phyloP scores from a whole-genome alignment of 2,888 invertebrate genomes.

The Orchesella flavescens region DNA sequence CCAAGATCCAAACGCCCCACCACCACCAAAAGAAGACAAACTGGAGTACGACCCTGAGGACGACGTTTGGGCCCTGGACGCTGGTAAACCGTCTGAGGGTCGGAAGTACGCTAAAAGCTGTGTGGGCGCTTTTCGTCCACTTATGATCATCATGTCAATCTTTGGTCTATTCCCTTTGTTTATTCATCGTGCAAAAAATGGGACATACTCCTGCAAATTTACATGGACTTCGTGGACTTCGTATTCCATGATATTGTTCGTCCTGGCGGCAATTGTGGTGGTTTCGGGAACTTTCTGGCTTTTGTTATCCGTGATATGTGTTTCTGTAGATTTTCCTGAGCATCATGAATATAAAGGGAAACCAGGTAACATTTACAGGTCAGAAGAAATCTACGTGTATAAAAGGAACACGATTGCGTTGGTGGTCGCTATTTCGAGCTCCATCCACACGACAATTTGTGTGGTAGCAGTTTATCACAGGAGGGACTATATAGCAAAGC shows the following conservation, averaged over 20 bases:
- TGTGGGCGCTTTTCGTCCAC: slow-evolving; percentile 27
- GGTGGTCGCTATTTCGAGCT: no score
- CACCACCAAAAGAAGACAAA: slow-evolving; percentile 28
- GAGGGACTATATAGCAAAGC: slow-evolving; percentile 43
- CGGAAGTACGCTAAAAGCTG: no score
- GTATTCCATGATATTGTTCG: neutral
- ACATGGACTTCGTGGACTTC: slow-evolving; percentile 30
- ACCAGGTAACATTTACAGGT: slow-evolving; percentile 16
- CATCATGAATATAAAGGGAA: neutral
- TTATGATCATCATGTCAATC: neutral
- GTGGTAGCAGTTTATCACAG: slow-evolving; percentile 23
- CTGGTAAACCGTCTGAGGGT: slow-evolving; percentile 10
- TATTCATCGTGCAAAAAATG: neutral
- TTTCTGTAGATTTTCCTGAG: no score
- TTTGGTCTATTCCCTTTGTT: slow-evolving; percentile 36
- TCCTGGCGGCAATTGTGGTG: no score
- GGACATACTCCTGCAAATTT: no score
- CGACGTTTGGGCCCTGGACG: slow-evolving; percentile 29
- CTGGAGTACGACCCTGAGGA: slow-evolving; percentile 38
- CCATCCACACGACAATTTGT: slow-evolving; percentile 32
- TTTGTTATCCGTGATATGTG: neutral
- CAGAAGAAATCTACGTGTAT: slow-evolving; percentile 32
- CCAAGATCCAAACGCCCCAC: no score
- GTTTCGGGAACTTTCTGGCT: slow-evolving; percentile 31
- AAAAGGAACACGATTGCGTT: slow-evolving; percentile 13